Conservation (phyloP, 2,113 vertebrate genomes). For the Gallinago paraguaiae region DNA sequence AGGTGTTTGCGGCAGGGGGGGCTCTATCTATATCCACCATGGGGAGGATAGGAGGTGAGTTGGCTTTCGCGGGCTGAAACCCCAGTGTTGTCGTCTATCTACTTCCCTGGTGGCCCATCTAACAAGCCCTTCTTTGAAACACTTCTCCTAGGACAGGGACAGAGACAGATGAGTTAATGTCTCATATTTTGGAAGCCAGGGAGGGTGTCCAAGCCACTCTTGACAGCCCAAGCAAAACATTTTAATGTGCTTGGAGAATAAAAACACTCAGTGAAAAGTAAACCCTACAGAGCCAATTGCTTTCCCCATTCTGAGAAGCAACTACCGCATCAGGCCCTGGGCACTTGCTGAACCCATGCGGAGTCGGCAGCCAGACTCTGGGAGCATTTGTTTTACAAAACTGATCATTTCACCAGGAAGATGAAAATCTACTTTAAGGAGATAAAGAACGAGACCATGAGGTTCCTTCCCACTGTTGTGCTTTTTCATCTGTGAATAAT, state of each 20-base stretch:
- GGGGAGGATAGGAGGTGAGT: neutral
- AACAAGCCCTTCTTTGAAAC: neutral
- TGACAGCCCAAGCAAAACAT: neutral
- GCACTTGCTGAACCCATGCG: accelerated
- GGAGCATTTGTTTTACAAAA: neutral
- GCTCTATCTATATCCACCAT: neutral
- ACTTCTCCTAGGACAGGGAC: neutral
- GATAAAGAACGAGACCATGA: accelerated
- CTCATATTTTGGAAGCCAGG: neutral
- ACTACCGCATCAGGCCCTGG: accelerated
- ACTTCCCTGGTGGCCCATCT: neutral
- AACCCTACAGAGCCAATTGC: neutral
- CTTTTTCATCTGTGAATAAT: neutral
- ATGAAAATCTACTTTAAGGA: neutral
- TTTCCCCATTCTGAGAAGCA: neutral
- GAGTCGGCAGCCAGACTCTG: accelerated
- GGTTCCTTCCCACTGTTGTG: neutral
- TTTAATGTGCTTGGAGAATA: neutral
- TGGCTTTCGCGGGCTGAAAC: neutral
- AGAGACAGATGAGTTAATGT: neutral
- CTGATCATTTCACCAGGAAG: neutral
- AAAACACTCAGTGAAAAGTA: neutral
- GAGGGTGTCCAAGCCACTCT: neutral
- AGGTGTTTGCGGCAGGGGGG: neutral
- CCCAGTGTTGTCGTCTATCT: neutral